Evolutionary conservation across 2,888 invertebrate species (phyloP), one percentile per base, ranked within the genome.

Genomic region (Acanthosepion lycidas): DNA sequence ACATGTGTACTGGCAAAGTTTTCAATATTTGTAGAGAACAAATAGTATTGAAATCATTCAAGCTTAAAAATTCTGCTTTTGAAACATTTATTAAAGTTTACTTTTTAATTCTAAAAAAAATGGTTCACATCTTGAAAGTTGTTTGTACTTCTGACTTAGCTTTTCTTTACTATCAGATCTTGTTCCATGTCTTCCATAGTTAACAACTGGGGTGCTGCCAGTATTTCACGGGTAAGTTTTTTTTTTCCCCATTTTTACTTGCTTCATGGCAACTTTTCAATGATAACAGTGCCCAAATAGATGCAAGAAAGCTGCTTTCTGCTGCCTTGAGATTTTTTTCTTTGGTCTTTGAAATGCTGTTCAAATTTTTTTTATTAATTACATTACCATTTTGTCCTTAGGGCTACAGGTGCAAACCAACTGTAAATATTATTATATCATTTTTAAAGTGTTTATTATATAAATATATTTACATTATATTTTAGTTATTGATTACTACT

Each of bases 171-270:
- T 78, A n/a, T n/a, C 93, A 93, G 93, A 53, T 93, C 93, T 93
- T 93, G 93, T 53, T 93, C 93, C 53, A 93, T 93, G 93, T 93
- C 93, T 93, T 93, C 93, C 49, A 53, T 93, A 53, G 93, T 49
- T 93, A 93, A 93, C 53, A 53, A 93, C 93, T 93, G 93, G 93
- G 93, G 93, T 93, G 53, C 51, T 53, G 49, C 51, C 53, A 53
- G 53, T 53, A 33, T 93, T 53, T 93, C 93, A 23, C 51, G 93
- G 93, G 93, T 93, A 93, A 93, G 93, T 93, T 53, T 33, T 15
- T n/a, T n/a, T 33, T 78, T 78, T 6, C 12, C 15, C n/a, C 9
- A 6, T 5, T 59, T 6, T 6, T 9, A n/a, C n/a, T 78, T 78
- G 78, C 78, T 78, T 78, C n/a, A n/a, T 78, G 78, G 78, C n/a